These are phyloP conservation scores for Drosophila navojoa DNA, from an alignment of 1,140 invertebrate genomes.

Conservation along the genomic window DNA sequence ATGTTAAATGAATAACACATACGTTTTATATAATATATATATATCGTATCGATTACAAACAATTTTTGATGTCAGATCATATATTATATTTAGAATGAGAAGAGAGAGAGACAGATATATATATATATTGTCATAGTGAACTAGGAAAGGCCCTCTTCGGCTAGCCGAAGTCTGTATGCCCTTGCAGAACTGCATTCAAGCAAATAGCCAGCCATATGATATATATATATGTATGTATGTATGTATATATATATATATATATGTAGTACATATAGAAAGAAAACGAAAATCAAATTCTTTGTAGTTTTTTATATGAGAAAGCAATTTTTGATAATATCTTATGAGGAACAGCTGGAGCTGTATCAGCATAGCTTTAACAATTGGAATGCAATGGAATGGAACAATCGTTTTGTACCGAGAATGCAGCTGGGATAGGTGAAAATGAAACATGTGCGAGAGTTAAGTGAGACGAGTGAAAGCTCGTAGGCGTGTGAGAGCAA, in stretches of 20 bases:
- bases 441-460: no score
- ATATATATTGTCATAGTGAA: conserved; percentile 4
- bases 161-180: conserved; percentile 23
- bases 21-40: conserved; percentile 58
- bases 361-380: not conserved
- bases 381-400: not conserved
- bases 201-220: conserved; percentile 3
- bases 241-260: not conserved
- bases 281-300: not conserved
- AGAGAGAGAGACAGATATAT: conserved; percentile 2
- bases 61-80: conserved; percentile 33
- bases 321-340: conserved; percentile 1
- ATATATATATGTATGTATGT: no score
- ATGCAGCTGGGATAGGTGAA: no score
- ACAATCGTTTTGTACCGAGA: not conserved
- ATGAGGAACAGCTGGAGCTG: not conserved
- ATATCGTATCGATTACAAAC: conserved; percentile 33
- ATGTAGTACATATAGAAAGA: not conserved
- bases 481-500: no score
- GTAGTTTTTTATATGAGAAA: conserved; percentile 15
- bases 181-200: conserved; percentile 11
- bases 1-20: conserved; percentile 59
- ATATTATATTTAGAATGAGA: conserved; percentile 12
- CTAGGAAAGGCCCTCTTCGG: conserved; percentile 18
- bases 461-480: no score